phyloP scores from a whole-genome alignment of 2,113 vertebrate species.

The Phyllostomus discolor region DNA sequence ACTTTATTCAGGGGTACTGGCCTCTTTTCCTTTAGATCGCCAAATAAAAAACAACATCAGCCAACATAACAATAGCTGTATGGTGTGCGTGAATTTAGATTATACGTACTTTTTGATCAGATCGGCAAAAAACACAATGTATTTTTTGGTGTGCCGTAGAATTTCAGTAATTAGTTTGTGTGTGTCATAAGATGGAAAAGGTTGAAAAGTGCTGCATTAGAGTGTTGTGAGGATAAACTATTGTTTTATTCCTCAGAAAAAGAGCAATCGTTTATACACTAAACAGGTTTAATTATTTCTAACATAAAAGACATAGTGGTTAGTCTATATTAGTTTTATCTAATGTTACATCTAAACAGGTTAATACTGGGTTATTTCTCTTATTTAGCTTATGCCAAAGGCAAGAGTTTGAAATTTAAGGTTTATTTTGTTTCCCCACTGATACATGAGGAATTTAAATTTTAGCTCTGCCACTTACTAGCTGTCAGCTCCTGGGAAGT shows the following conservation, averaged over 20 bases:
- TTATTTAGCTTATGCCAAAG: background rate
- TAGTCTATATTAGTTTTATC: background rate
- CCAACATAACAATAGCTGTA: no score
- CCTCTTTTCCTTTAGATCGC: no score
- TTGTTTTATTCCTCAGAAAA: background rate
- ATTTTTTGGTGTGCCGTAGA: no score
- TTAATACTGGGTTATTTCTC: background rate
- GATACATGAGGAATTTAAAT: background rate
- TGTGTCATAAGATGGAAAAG: no score
- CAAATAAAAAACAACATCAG: no score
- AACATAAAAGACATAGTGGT: background rate
- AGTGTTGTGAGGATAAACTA: background rate
- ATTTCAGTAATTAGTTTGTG: no score
- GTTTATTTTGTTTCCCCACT: background rate
- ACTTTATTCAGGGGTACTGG: no score
- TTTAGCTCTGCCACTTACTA: background rate
- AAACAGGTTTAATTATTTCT: conserved; percentile 14
- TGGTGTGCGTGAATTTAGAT: no score
- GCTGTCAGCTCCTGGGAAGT: background rate
- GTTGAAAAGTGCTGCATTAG: background rate
- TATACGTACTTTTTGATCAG: no score
- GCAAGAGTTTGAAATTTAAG: background rate
- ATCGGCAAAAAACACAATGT: no score
- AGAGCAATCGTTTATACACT: background rate
- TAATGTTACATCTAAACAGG: background rate